phyloP scores from a whole-genome alignment of 2,113 vertebrate species.

The Scalopus aquaticus region DNA sequence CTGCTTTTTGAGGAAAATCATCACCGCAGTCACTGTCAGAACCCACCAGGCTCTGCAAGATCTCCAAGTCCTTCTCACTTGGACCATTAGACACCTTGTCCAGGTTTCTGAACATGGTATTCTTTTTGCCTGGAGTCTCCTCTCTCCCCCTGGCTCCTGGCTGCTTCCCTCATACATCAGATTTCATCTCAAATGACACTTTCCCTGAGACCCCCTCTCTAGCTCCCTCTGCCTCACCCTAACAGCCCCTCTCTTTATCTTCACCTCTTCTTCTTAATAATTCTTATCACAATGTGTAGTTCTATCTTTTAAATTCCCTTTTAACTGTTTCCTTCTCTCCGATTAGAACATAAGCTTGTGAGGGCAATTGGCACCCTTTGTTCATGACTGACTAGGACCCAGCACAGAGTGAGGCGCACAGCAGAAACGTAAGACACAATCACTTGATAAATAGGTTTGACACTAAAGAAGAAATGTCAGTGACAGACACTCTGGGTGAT shows the following conservation, averaged over 20 bases:
- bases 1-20: not conserved
- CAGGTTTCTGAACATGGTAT: not conserved
- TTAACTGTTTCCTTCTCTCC: not conserved
- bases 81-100: not conserved
- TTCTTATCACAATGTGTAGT: not conserved
- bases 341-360: not conserved
- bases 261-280: not conserved
- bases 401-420: not conserved
- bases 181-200: not conserved
- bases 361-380: not conserved
- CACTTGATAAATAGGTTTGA: not conserved
- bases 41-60: too few relatives aligned
- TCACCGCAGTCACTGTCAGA: too few relatives aligned
- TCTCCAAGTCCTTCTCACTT: not conserved
- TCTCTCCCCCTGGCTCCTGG: not conserved
- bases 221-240: not conserved
- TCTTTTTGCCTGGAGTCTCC: not conserved
- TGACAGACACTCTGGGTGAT: not conserved
- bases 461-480: not conserved
- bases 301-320: not conserved
- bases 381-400: not conserved
- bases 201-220: not conserved
- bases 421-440: not conserved
- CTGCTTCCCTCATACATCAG: not conserved
- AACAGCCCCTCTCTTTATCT: not conserved